Percentiles rank a stretch among this genome's conserved stretches.
Conservation (phyloP, 2,888 invertebrate species). For the Aphodius granarius region DNA sequence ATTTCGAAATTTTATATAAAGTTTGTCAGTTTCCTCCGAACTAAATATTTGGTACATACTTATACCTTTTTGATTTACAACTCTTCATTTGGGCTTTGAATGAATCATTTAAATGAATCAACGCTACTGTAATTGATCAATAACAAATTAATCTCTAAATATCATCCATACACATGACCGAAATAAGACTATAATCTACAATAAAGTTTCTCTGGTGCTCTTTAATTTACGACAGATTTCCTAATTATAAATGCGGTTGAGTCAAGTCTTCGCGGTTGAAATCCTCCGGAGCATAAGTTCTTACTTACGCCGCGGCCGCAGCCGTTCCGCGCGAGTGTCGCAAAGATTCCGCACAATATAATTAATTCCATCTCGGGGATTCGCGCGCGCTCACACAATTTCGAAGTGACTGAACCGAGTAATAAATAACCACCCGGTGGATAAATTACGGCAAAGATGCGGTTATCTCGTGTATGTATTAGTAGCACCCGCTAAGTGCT, state of each 20-base stretch:
- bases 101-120: too few relatives aligned
- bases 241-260: background rate
- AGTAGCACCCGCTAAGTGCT: constrained; percentile 43
- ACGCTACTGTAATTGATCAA: too few relatives aligned
- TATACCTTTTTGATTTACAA: too few relatives aligned
- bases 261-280: background rate
- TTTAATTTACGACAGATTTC: background rate
- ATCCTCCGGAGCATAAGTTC: background rate
- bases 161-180: background rate
- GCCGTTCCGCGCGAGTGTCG: background rate
- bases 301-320: background rate
- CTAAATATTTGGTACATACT: too few relatives aligned
- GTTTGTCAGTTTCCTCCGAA: too few relatives aligned
- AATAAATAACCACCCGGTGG: constrained; percentile 43
- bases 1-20: too few relatives aligned
- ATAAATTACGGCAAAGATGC: constrained; percentile 45
- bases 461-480: constrained; percentile 45
- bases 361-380: background rate
- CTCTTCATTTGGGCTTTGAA: too few relatives aligned
- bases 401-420: constrained; percentile 35
- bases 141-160: too few relatives aligned
- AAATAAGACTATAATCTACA: background rate
- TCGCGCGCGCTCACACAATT: constrained; percentile 21
- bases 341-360: background rate
- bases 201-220: background rate